Base-by-base conservation (phyloP, 2,797 vertebrate genomes). In the Sitta carolinensis region DNA sequence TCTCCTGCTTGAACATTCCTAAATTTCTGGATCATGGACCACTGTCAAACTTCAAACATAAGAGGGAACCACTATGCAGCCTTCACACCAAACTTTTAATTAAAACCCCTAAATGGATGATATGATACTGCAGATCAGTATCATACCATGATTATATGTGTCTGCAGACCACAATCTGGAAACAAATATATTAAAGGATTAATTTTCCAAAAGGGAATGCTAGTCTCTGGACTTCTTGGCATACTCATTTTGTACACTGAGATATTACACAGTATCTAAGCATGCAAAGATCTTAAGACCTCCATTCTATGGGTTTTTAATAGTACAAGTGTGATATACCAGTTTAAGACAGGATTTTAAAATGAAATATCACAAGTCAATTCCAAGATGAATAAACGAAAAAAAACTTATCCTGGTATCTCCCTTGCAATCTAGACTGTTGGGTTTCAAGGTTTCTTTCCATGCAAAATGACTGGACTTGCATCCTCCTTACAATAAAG, bases 21-120 rank as follows among this genome's bases (percentile, higher is more conserved):
- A 48, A 75, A 81, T 91, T 94, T 95, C 38, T 85, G 79, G 52
- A 83, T 89, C 16, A 5, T 25, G 82, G 89, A 94, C 89, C 75
- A 77, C 64, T 94, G 68, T 85, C 87, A 85, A 81, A 88, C 58
- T 90, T 94, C 69, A 78, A 83, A 93, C 6, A 1, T 58, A 87
- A 83, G 10, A 91, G 64, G 27, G 82, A 94, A 88, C 50, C 21
- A 91, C 76, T 81, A 62, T 2, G 40, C 43, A 90, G 73, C 76
- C 79, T 91, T 94, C 77, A 69, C 62, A 94, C 52, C 55, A 90
- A 81, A 90, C 76, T 94, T 96, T 81, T 95, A 96, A 96, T 94
- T 96, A 95, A 95, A 94, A 73, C 7, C 18, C 72, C 55, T 59
- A 79, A 94, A 86, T 63, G 57, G 59, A 82, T 90, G 83, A 94